These are phyloP conservation scores for Rhaphigaster nebulosa DNA, from an alignment of 2,888 invertebrate species.

Conservation along the genomic window DNA sequence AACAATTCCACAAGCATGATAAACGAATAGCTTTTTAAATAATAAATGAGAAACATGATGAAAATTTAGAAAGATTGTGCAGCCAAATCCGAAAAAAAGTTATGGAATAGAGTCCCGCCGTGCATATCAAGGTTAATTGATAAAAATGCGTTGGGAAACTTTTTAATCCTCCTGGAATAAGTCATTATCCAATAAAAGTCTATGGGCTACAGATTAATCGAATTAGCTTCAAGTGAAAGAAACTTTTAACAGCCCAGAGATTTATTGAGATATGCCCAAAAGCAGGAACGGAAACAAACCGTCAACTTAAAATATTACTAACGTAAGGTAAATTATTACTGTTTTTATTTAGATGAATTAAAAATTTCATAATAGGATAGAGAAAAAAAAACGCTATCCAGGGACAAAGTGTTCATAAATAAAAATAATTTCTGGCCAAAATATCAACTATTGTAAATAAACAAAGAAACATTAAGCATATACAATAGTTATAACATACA, in stretches of 20 bases:
- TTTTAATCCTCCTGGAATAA: conserved; percentile 1
- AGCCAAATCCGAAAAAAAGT: background rate
- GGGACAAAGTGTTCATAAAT: no score
- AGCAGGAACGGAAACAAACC: background rate
- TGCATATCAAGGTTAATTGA: background rate
- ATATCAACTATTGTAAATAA: no score
- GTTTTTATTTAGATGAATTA: no score
- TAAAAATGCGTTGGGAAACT: background rate
- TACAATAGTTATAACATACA: no score
- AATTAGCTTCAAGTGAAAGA: background rate
- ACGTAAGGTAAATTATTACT: no score
- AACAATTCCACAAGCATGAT: no score
- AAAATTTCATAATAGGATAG: no score
- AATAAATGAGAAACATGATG: background rate
- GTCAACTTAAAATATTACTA: no score
- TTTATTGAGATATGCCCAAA: background rate
- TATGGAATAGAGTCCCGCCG: background rate
- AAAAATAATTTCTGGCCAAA: no score
- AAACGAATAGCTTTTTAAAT: background rate
- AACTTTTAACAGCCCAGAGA: background rate
- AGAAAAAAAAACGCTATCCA: no score
- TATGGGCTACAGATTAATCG: background rate
- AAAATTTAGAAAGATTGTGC: background rate
- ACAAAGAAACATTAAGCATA: no score
- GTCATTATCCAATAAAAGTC: conserved; percentile 7